Conservation (phyloP, 2,113 vertebrate genomes). For the Columba livia region DNA sequence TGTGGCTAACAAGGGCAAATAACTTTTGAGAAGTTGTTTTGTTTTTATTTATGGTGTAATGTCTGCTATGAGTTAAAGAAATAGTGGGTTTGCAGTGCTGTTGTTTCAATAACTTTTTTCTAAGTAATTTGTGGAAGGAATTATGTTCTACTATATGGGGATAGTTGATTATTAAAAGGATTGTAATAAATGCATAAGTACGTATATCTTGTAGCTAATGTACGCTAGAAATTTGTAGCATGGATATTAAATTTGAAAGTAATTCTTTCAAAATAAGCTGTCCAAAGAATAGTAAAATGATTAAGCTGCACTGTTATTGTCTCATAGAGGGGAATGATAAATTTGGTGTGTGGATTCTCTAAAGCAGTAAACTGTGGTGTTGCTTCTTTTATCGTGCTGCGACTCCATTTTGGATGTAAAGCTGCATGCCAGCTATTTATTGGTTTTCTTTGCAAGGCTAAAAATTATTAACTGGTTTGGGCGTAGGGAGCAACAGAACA, state of each 20-base stretch:
- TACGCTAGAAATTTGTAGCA: not conserved
- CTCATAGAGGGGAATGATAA: not conserved
- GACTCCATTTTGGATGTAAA: not conserved
- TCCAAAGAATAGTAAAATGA: not conserved
- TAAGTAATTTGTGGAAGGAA: not conserved
- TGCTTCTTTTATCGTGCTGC: not conserved
- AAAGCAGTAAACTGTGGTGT: not conserved
- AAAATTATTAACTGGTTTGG: not conserved
- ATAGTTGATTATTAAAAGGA: not conserved
- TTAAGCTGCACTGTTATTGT: not conserved
- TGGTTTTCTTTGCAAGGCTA: not conserved
- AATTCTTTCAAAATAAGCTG: not conserved
- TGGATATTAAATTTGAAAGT: not conserved
- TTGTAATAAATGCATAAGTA: not conserved
- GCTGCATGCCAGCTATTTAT: not conserved
- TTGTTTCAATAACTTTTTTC: not conserved
- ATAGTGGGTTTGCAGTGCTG: not conserved
- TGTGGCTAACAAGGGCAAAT: not conserved
- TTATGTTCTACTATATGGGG: not conserved
- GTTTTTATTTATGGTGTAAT: not conserved
- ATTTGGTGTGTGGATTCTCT: not conserved
- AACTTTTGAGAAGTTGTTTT: not conserved
- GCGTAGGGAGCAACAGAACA: not conserved
- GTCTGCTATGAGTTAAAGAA: not conserved
- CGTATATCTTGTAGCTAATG: not conserved